Percentiles rank a stretch among this genome's conserved stretches.
Evolutionary conservation across 92 coral and sea anemone genomes (phyloP).

Genomic region (Heteractis magnifica): DNA sequence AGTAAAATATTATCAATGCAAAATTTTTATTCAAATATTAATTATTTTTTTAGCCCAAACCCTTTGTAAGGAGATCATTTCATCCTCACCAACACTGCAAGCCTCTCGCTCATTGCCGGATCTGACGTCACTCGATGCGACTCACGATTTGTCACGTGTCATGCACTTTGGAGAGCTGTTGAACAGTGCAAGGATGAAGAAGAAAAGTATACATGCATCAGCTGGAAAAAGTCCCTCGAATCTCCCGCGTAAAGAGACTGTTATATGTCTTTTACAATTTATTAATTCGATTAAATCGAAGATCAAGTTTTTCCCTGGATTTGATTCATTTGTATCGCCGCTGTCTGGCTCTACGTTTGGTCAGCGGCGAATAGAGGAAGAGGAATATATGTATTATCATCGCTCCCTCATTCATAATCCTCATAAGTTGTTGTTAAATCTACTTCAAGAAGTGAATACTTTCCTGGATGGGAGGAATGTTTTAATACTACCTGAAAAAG

Average conservation of each 20-base stretch:
- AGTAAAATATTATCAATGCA: too few relatives aligned
- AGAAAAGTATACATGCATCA: not conserved
- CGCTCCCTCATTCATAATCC: not conserved
- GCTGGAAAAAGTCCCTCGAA: not conserved
- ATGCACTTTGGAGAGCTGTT: not conserved
- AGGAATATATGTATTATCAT: too few relatives aligned
- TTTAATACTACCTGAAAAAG: too few relatives aligned
- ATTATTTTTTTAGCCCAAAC: not conserved
- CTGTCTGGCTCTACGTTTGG: too few relatives aligned
- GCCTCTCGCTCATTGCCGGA: constrained; percentile 24
- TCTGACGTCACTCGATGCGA: constrained; percentile 25
- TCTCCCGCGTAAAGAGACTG: not conserved
- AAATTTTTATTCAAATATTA: too few relatives aligned
- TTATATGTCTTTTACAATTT: too few relatives aligned
- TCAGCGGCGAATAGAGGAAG: not conserved
- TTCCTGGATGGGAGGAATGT: too few relatives aligned
- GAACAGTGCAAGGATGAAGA: not conserved
- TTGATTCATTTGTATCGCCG: too few relatives aligned
- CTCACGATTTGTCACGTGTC: not conserved
- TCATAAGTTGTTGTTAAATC: not conserved
- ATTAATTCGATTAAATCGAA: too few relatives aligned
- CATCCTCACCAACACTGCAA: not conserved
- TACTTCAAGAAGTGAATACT: not conserved
- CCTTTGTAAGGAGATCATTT: not conserved
- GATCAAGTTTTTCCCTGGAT: not conserved